A percentile compares a stretch with the other conserved stretches of the same genome.
Conservation (phyloP, 2,888 invertebrate species). For the Mactromeris polynyma region DNA sequence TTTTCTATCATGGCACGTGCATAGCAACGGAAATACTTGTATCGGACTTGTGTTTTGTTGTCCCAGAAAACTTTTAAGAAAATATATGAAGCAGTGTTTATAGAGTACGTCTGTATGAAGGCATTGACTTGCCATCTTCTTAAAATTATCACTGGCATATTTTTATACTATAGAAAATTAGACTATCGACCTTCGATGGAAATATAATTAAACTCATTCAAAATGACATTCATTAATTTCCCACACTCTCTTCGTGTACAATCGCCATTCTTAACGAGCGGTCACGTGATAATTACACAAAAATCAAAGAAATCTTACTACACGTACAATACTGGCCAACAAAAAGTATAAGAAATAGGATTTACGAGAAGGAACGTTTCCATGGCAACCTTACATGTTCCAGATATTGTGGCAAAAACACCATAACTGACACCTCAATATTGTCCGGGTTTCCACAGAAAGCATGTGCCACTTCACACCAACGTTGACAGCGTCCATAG, state of each 20-base stretch:
- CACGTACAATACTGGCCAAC: not conserved
- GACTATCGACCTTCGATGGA: no score
- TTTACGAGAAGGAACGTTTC: not conserved
- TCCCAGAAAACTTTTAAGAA: no score
- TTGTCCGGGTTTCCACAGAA: not conserved
- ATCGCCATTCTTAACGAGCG: not conserved
- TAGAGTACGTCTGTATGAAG: no score
- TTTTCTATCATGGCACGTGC: no score
- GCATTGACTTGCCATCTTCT: no score
- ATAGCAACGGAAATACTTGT: no score
- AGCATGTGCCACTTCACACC: not conserved
- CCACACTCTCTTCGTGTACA: not conserved
- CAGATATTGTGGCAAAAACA: not conserved
- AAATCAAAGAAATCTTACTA: not conserved
- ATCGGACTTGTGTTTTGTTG: no score
- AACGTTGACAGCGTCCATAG: not conserved
- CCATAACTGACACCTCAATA: not conserved
- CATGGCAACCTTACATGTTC: not conserved
- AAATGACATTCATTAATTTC: not conserved
- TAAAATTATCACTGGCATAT: no score
- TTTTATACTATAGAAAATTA: no score
- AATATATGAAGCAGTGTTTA: no score
- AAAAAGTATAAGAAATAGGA: not conserved
- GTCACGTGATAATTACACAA: not conserved
- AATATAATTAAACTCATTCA: no score